Evolutionary conservation across 1,140 invertebrate species (phyloP), one percentile per base, ranked within the genome.

Genomic region (Callitettix versicolor): DNA sequence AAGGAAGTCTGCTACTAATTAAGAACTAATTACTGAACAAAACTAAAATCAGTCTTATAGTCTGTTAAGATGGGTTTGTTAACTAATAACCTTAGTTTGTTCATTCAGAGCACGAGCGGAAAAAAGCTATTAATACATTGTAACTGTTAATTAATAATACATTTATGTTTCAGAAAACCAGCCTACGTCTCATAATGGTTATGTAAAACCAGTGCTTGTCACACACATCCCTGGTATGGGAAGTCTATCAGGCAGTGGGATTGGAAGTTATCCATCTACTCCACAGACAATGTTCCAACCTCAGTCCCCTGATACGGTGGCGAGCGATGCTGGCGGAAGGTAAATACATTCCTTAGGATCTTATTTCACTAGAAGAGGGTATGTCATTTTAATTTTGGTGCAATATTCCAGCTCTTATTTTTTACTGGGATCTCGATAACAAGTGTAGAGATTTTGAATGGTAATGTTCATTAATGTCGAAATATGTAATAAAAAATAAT

Each of bases 151-250:
- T n/a, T n/a, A n/a, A n/a, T n/a, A n/a, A n/a, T n/a, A n/a, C n/a
- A n/a, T n/a, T n/a, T n/a, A n/a, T n/a, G n/a, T 61, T 65, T 36
- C 64, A 84, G 84, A 84, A 60, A 84, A 79, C 68, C 79, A 82
- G 64, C 77, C 79, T 59, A 74, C 79, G 6, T 67, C 78, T 5
- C 81, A 76, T 62, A 90, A 91, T 69, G 91, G 91, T 14, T 95
- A 95, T 69, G 88, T 95, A 22, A 87, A 85, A 64, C 89, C 89
- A 14, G 70, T 86, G 22, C 73, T 95, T 57, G 84, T 88, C 43
- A 92, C 88, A 0, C 86, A 88, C 54, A 82, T 95, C 42, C 88
- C 86, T 41, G 80, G 84, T 1, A 82, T 80, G 74, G 73, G 73
- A n/a, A 71, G 69, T 40, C 70, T 69, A 11, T 18, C 48, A 3